phyloP scores from a whole-genome alignment of 2,797 vertebrate species.

The Meda fulgida region DNA sequence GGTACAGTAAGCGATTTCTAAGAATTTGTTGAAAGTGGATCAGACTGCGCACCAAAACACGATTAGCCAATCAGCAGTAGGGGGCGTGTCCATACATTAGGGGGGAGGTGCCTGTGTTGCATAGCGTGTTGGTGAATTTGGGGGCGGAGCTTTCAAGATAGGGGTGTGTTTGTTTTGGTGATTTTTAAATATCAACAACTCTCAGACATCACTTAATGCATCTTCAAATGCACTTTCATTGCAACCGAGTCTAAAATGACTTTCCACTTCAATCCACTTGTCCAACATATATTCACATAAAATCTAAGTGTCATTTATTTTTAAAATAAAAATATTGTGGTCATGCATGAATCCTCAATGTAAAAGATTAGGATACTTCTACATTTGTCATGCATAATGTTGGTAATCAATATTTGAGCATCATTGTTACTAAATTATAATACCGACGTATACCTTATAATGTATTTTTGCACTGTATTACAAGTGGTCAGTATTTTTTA shows the following conservation, averaged over 20 bases:
- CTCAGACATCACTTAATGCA: too few species aligned
- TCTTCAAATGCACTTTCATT: background rate
- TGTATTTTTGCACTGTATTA: background rate
- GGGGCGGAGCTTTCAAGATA: too few species aligned
- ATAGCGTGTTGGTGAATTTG: too few species aligned
- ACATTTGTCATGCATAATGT: conserved; percentile 6
- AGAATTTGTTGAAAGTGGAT: too few species aligned
- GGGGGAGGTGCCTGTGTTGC: too few species aligned
- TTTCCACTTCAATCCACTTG: conserved; percentile 2
- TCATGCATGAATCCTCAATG: conserved; percentile 20
- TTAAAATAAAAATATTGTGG: background rate
- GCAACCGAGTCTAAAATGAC: background rate
- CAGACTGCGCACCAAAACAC: too few species aligned
- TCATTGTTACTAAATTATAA: background rate
- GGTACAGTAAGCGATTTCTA: too few species aligned
- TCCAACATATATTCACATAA: conserved; percentile 37
- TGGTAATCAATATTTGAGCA: conserved; percentile 4
- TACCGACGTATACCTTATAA: background rate
- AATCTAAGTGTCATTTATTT: background rate
- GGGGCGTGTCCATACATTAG: too few species aligned
- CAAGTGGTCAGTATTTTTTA: background rate
- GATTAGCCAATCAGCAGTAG: too few species aligned
- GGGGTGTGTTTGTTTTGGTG: too few species aligned
- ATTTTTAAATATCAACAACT: too few species aligned
- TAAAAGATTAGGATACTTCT: conserved; percentile 23